These are phyloP conservation scores for Vanessa tameamea DNA, from an alignment of 1,140 invertebrate species.

Conservation along the genomic window DNA sequence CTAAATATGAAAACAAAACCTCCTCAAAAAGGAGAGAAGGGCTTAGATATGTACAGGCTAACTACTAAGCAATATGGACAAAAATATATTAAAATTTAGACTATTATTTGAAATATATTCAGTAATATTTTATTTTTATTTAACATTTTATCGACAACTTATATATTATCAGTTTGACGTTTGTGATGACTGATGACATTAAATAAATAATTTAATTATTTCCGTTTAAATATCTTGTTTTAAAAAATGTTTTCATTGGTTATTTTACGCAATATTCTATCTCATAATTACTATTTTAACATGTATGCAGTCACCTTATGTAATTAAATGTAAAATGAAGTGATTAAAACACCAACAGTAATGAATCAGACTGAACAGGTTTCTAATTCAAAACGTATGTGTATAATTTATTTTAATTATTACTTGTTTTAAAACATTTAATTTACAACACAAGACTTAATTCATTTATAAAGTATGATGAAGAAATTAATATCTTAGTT, in stretches of 20 bases:
- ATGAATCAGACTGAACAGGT: not conserved
- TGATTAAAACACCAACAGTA: not conserved
- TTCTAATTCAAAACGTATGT: not conserved
- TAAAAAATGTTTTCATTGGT: not conserved
- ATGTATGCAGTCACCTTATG: not conserved
- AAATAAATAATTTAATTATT: too few species aligned
- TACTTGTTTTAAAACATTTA: not conserved
- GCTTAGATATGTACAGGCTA: too few species aligned
- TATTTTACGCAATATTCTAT: not conserved
- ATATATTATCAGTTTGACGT: too few species aligned
- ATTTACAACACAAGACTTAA: not conserved
- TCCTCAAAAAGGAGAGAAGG: too few species aligned
- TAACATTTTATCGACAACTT: too few species aligned
- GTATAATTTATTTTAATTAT: not conserved
- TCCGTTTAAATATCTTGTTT: not conserved
- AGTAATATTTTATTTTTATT: too few species aligned
- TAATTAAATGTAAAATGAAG: constrained; percentile 9
- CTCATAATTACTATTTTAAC: not conserved
- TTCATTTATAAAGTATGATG: not conserved
- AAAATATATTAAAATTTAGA: too few species aligned
- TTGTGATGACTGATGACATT: too few species aligned
- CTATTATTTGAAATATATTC: too few species aligned
- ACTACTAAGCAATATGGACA: too few species aligned
- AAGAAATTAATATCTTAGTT: not conserved
- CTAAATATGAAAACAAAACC: too few species aligned